Percentiles rank a stretch among this genome's conserved stretches.
phyloP scores from a whole-genome alignment of 2,797 vertebrate species.

The Euthynnus affinis region DNA sequence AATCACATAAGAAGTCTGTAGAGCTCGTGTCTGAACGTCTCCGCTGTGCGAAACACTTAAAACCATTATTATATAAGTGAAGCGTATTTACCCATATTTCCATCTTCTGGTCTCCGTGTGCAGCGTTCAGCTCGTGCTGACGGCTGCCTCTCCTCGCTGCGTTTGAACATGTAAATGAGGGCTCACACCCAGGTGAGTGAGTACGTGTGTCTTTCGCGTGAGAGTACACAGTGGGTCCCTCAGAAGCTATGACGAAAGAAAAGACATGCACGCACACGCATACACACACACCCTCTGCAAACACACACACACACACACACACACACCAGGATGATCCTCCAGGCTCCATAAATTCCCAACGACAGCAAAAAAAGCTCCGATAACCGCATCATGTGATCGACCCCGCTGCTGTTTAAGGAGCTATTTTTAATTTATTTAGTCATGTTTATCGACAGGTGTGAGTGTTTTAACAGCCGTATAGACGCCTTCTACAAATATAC shows the following conservation, averaged over 20 bases:
- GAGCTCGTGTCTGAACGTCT: too few species aligned
- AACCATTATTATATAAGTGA: neutral
- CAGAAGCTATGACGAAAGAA: neutral
- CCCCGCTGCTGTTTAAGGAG: too few species aligned
- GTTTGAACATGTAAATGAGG: neutral
- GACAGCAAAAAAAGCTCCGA: too few species aligned
- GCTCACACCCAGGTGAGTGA: constrained; percentile 25
- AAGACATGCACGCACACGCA: neutral
- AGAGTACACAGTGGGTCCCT: neutral
- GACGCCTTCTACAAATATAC: neutral
- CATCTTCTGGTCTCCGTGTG: neutral
- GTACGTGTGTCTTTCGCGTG: neutral
- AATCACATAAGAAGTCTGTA: too few species aligned
- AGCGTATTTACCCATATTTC: neutral
- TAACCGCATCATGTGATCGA: too few species aligned
- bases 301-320: constrained; percentile 8
- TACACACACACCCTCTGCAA: constrained; percentile 16
- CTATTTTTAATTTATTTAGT: neutral
- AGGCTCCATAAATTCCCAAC: neutral
- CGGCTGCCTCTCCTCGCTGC: neutral
- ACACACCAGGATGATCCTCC: constrained; percentile 6
- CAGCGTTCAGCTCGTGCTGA: neutral
- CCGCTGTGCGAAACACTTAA: neutral
- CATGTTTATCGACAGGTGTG: neutral
- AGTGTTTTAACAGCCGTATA: too few species aligned